Percentiles rank a stretch among this genome's conserved stretches.
phyloP scores from a whole-genome alignment of 23 tunicate genomes.

The Styela clava region DNA sequence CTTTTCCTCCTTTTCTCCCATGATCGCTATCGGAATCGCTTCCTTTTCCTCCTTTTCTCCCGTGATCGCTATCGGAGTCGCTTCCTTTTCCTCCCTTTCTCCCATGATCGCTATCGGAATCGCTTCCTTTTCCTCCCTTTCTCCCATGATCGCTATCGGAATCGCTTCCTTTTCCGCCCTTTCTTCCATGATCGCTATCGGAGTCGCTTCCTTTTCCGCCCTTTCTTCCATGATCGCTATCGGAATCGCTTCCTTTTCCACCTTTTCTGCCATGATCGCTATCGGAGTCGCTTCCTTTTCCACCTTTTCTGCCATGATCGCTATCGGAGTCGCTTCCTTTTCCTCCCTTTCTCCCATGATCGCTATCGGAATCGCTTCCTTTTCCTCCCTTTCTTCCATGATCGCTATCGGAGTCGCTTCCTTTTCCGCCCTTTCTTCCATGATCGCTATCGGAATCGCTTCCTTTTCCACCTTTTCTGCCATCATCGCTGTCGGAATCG shows the following conservation, averaged over 20 bases:
- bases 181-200: background rate
- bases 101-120: background rate
- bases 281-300: background rate
- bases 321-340: background rate
- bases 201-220: background rate
- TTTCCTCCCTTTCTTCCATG: background rate
- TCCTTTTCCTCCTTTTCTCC: background rate
- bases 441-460: background rate
- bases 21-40: background rate
- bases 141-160: background rate
- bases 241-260: background rate
- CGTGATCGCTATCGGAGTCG: background rate
- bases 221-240: background rate
- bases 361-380: background rate
- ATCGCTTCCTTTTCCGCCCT: background rate
- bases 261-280: background rate
- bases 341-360: background rate
- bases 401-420: background rate
- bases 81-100: background rate
- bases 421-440: background rate
- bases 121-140: background rate
- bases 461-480: background rate
- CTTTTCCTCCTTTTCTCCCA: no score
- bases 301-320: background rate
- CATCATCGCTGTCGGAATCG: background rate